These are phyloP conservation scores for Aphidius ervi DNA, from an alignment of 1,140 invertebrate species.

Conservation along the genomic window DNA sequence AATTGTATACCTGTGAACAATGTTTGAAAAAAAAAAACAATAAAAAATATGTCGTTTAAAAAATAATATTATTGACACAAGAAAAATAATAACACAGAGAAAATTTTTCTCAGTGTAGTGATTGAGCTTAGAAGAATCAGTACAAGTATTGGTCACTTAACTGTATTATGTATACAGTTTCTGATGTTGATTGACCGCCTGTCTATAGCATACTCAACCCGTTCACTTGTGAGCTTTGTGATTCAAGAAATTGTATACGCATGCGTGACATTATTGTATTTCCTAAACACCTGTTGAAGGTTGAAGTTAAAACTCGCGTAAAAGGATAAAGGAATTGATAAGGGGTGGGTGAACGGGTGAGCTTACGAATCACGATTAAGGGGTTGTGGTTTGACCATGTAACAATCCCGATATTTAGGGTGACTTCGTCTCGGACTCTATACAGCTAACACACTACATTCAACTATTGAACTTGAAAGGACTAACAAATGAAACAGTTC, in stretches of 20 bases:
- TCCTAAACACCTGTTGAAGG: constrained; percentile 55
- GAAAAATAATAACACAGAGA: too few species aligned
- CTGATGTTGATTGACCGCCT: constrained; percentile 3
- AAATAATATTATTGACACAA: too few species aligned
- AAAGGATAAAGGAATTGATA: background rate
- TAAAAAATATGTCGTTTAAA: too few species aligned
- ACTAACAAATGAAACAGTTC: too few species aligned
- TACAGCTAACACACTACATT: background rate
- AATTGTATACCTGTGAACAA: too few species aligned
- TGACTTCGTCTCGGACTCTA: background rate
- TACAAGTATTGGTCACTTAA: too few species aligned
- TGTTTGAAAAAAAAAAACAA: too few species aligned
- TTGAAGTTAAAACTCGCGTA: constrained; percentile 44
- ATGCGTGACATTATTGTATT: constrained; percentile 55
- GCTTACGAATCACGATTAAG: constrained; percentile 45
- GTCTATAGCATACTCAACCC: too few species aligned
- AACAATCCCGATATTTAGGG: constrained; percentile 39
- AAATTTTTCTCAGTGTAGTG: too few species aligned
- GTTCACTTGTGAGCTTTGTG: constrained; percentile 33
- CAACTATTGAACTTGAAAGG: background rate
- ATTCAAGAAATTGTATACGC: constrained; percentile 45
- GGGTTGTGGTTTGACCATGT: constrained; percentile 48
- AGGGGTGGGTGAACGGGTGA: constrained; percentile 15
- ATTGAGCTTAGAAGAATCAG: too few species aligned
- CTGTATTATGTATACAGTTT: too few species aligned